Percentiles rank a stretch among this genome's conserved stretches.
These are phyloP conservation scores for Sebastes elongatus DNA, from an alignment of 2,797 vertebrate species.

Conservation along the genomic window DNA sequence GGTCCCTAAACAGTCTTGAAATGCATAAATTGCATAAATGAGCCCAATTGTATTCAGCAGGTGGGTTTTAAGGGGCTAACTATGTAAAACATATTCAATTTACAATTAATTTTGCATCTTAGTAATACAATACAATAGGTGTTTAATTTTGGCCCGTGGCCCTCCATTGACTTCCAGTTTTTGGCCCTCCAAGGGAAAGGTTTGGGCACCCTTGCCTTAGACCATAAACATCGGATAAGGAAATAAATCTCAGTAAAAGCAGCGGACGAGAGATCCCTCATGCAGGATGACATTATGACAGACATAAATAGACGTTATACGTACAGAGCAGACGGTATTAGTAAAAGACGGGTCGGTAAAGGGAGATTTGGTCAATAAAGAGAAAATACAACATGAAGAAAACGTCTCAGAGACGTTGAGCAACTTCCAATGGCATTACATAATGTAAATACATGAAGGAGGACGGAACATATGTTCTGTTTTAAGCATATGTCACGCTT, in stretches of 20 bases:
- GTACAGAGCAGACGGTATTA: not conserved
- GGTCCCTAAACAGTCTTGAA: no score
- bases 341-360: not conserved
- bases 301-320: not conserved
- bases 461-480: constrained; percentile 1
- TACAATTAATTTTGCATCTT: no score
- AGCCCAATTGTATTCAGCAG: no score
- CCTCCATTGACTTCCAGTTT: no score
- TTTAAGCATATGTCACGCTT: constrained; percentile 28
- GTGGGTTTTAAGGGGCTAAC: no score
- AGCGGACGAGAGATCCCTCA: not conserved
- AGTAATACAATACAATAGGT: no score
- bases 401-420: not conserved
- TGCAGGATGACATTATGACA: no score
- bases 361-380: not conserved
- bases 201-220: no score
- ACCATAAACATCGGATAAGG: not conserved
- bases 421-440: not conserved
- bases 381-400: not conserved
- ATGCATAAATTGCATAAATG: no score
- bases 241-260: not conserved
- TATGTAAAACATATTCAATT: no score
- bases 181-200: no score
- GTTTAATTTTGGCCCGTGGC: no score
- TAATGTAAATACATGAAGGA: not conserved